Percentiles rank a stretch among this genome's conserved stretches.
These are phyloP conservation scores for Argentina silus DNA, from an alignment of 2,797 vertebrate genomes.

Conservation along the genomic window DNA sequence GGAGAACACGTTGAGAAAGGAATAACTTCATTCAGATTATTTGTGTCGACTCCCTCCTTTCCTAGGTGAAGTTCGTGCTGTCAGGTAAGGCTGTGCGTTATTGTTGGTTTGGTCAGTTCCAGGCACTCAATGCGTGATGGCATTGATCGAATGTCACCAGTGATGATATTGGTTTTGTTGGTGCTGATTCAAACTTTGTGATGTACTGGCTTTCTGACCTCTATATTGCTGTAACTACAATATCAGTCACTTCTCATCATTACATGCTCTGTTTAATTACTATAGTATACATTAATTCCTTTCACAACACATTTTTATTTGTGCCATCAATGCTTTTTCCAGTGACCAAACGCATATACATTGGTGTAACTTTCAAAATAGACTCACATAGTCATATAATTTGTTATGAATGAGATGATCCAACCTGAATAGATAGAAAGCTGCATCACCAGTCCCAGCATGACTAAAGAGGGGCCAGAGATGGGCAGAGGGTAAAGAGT, in stretches of 20 bases:
- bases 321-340: too few species aligned
- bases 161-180: constrained; percentile 8
- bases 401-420: too few species aligned
- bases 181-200: not conserved
- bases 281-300: too few species aligned
- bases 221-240: not conserved
- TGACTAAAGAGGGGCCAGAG: not conserved
- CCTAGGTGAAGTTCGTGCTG: constrained; percentile 46
- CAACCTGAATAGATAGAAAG: too few species aligned
- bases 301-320: too few species aligned
- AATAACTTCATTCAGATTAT: not conserved
- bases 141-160: not conserved
- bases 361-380: too few species aligned
- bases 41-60: constrained; percentile 26
- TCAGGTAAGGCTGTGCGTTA: constrained; percentile 60
- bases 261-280: not conserved
- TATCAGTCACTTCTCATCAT: not conserved
- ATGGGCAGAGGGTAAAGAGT: constrained; percentile 33
- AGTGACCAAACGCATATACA: too few species aligned
- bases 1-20: constrained; percentile 6
- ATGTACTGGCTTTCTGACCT: not conserved
- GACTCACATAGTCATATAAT: too few species aligned
- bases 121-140: constrained; percentile 40
- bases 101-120: constrained; percentile 21
- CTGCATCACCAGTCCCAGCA: too few species aligned